Evolutionary conservation across 2,113 vertebrate species (phyloP).

Genomic region (Empidonax traillii): DNA sequence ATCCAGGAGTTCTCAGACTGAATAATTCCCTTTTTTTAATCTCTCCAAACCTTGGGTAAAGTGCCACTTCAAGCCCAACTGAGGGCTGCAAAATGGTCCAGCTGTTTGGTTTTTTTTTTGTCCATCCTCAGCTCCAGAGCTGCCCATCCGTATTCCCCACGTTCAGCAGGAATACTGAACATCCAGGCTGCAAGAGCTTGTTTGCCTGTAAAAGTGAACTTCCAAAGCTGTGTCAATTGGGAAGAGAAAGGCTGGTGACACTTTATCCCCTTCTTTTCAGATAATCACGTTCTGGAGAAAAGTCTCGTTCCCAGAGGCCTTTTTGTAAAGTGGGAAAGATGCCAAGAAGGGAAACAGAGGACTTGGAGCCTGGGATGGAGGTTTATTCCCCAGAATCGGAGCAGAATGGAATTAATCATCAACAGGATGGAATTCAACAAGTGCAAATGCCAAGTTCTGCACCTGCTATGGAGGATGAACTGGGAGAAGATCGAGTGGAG

Average conservation of each 20-base stretch:
- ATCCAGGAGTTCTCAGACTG: not conserved
- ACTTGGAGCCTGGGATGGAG: not conserved
- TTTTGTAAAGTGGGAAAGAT: not conserved
- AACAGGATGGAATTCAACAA: not conserved
- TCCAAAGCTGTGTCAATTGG: not conserved
- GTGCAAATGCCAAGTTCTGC: not conserved
- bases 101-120: not conserved
- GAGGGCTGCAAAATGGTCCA: rapidly evolving
- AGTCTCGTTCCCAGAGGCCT: not conserved
- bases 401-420: not conserved
- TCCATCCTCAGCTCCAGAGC: not conserved
- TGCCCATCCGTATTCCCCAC: not conserved
- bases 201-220: not conserved
- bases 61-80: not conserved
- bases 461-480: not conserved
- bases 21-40: not conserved
- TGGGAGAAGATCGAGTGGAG: not conserved
- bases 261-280: not conserved
- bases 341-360: not conserved
- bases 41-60: not conserved
- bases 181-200: not conserved
- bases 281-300: not conserved
- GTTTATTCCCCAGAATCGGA: not conserved
- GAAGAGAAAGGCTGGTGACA: not conserved
- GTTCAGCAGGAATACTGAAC: not conserved